Evolutionary conservation across 2,888 invertebrate genomes (phyloP).

Genomic region (Formica aserva): DNA sequence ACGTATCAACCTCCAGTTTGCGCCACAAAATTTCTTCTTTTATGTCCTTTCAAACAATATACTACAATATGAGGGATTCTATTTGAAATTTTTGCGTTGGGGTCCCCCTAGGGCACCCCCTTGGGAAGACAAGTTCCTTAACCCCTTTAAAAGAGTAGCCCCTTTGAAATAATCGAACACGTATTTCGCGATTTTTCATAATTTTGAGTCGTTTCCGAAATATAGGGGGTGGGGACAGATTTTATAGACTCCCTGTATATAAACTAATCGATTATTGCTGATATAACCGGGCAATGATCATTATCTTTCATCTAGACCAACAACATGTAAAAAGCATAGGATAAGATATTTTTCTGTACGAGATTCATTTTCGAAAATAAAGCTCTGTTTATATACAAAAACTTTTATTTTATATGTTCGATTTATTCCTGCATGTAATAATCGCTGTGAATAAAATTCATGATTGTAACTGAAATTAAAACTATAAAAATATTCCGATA

Average conservation of each 20-base stretch:
- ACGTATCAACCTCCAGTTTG: no score
- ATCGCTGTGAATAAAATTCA: background rate
- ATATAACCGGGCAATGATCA: background rate
- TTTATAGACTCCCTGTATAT: background rate
- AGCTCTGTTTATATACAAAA: background rate
- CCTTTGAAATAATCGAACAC: no score
- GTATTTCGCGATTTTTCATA: no score
- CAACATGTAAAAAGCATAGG: background rate
- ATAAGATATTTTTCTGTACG: background rate
- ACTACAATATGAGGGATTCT: no score
- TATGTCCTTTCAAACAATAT: no score
- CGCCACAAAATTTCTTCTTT: no score
- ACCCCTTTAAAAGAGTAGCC: no score
- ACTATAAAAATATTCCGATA: background rate
- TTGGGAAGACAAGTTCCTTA: no score
- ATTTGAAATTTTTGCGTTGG: no score
- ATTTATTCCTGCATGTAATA: background rate
- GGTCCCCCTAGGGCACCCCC: no score
- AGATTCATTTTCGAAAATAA: background rate
- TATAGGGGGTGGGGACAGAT: no score
- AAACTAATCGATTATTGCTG: background rate
- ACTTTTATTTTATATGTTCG: background rate
- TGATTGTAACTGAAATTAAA: background rate
- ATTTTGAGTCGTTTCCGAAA: no score
- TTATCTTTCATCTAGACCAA: background rate